Base-by-base conservation (phyloP, 2,113 vertebrate species). In the Octodon degus region DNA sequence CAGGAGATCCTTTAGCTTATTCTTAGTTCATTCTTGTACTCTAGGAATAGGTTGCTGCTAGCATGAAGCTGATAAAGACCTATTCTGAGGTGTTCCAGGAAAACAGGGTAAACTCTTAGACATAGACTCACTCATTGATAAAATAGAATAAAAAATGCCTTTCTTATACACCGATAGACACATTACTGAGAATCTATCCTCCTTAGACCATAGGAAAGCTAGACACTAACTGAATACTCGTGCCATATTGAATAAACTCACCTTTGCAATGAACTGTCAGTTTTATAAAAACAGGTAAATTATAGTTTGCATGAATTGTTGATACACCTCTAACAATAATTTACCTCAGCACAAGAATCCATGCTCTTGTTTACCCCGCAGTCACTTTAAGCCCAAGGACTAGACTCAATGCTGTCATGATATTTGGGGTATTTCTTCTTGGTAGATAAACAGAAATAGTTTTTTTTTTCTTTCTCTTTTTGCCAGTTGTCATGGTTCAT, bases 381-480 rank as follows among this genome's bases (percentile, higher is more conserved):
- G 2, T 50, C 70, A 95, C 20, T 89, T 37, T 70, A n/a, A 19
- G 34, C 30, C 81, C 12, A 77, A 84, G 72, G 34, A 86, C 50
- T 86, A 47, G 47, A 83, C 19, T 79, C 27, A 68, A 0, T 27
- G 20, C 7, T 84, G 60, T 1, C 4, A 17, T 7, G 84, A n/a
- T 82, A 30, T 27, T 94, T 91, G 67, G 58, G 47, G 55, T 14
- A 14, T 17, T 86, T 95, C 62, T 89, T 91, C 60, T 43, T 93
- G 74, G 34, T 25, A 80, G 32, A 72, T 74, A 3, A 7, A 91
- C 4, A 47, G 53, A 79, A 92, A 91, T 62, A 85, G 62, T 53
- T 1, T 13, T 87, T 58, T 62, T 7, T 20, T 53, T 80, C 47
- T 68, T 12, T 91, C 93, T 96, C 63, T 12, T 92, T 93, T 96